Percentiles rank a stretch among this genome's conserved stretches.
Evolutionary conservation across 2,797 vertebrate species (phyloP).

Genomic region (Myiotriccus ornatus): DNA sequence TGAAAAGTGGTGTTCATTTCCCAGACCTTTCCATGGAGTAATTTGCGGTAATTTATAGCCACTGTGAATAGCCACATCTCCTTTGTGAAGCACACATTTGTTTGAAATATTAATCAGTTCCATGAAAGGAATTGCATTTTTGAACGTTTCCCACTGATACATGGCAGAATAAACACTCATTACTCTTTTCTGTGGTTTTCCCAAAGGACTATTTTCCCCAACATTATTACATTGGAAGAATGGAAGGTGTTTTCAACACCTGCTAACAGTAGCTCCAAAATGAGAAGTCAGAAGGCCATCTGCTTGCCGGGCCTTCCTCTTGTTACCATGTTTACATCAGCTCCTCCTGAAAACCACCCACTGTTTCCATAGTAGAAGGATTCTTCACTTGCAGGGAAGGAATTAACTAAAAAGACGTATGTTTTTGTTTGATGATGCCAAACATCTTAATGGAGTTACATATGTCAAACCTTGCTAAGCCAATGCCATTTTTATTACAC

Average conservation of each 20-base stretch:
- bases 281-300: slow-evolving; percentile 23
- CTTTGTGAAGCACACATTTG: slow-evolving; percentile 18
- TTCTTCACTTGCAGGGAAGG: background rate
- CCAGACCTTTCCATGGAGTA: slow-evolving; percentile 2
- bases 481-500: background rate
- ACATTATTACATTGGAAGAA: slow-evolving; percentile 34
- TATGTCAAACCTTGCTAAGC: background rate
- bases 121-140: slow-evolving; percentile 27
- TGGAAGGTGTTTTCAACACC: slow-evolving; percentile 63
- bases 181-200: slow-evolving; percentile 65
- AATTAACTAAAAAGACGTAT: background rate
- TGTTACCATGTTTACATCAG: background rate
- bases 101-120: slow-evolving; percentile 50
- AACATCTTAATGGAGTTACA: background rate
- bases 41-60: slow-evolving; percentile 19
- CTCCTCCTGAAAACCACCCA: background rate
- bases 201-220: slow-evolving; percentile 8
- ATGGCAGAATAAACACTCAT: slow-evolving; percentile 19
- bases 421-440: background rate
- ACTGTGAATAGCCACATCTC: slow-evolving; percentile 37
- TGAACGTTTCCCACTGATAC: background rate
- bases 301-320: background rate
- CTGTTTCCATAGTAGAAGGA: background rate
- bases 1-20: slow-evolving; percentile 2
- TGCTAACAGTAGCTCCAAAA: slow-evolving; percentile 57